phyloP scores from a whole-genome alignment of 2,113 vertebrate genomes.

The Gymnobelideus leadbeateri region DNA sequence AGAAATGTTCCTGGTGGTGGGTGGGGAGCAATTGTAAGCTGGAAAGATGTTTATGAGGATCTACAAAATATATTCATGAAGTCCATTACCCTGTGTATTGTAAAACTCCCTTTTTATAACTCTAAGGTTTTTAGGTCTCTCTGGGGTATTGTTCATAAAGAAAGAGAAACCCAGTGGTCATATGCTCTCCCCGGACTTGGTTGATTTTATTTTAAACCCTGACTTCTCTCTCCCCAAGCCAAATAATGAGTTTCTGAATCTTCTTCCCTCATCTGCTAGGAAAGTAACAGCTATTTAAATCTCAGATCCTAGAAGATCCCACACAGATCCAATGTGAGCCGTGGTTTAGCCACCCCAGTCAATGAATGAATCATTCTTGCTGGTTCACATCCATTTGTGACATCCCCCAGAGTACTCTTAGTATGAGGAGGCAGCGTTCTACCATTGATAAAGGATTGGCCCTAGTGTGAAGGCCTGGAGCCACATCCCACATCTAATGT shows the following conservation, averaged over 20 bases:
- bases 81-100: not conserved
- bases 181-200: not conserved
- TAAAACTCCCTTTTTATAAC: not conserved
- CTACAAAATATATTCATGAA: not conserved
- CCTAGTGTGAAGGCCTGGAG: not conserved
- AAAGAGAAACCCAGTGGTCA: not conserved
- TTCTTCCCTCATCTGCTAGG: not conserved
- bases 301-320: not conserved
- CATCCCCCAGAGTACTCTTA: not conserved
- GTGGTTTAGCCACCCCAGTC: not conserved
- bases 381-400: not conserved
- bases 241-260: not conserved
- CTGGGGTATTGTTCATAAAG: not conserved
- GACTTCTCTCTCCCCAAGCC: not conserved
- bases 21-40: no score
- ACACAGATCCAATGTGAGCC: not conserved
- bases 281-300: not conserved
- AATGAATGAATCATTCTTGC: slow-evolving; percentile 4
- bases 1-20: not conserved
- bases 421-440: not conserved
- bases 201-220: not conserved
- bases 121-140: not conserved
- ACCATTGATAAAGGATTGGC: not conserved
- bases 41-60: not conserved
- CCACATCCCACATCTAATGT: not conserved